These are phyloP conservation scores for Falco punctatus DNA, from an alignment of 2,113 vertebrate genomes.

Conservation along the genomic window DNA sequence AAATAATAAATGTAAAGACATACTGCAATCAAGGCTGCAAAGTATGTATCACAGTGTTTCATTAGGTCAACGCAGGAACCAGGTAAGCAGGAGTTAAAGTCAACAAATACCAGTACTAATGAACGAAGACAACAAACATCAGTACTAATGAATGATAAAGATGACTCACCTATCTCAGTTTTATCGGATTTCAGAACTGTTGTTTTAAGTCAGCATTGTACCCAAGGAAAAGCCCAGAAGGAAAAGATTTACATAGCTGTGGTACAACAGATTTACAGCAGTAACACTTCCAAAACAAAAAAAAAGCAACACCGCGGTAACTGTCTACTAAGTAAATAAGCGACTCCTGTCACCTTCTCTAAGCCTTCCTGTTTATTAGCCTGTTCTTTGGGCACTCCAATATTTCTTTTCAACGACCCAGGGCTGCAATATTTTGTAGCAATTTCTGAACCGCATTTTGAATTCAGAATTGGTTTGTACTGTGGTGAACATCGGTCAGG, in stretches of 20 bases:
- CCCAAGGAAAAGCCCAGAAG: background rate
- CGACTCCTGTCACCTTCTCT: background rate
- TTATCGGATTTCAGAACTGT: background rate
- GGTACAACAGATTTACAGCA: background rate
- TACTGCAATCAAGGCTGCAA: background rate
- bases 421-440: background rate
- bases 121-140: background rate
- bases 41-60: background rate
- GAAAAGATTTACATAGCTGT: background rate
- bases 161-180: background rate
- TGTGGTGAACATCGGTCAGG: background rate
- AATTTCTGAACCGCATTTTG: background rate
- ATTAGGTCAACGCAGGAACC: background rate
- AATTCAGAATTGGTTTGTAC: background rate
- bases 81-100: background rate
- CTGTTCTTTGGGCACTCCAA: background rate
- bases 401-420: background rate
- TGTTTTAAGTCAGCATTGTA: background rate
- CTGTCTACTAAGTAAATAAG: background rate
- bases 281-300: background rate
- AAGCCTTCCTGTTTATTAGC: background rate
- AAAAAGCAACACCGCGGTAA: background rate
- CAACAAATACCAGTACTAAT: background rate
- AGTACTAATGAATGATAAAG: background rate
- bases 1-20: background rate